These are phyloP conservation scores for Elymnias hypermnestra DNA, from an alignment of 1,140 invertebrate species.

Conservation along the genomic window DNA sequence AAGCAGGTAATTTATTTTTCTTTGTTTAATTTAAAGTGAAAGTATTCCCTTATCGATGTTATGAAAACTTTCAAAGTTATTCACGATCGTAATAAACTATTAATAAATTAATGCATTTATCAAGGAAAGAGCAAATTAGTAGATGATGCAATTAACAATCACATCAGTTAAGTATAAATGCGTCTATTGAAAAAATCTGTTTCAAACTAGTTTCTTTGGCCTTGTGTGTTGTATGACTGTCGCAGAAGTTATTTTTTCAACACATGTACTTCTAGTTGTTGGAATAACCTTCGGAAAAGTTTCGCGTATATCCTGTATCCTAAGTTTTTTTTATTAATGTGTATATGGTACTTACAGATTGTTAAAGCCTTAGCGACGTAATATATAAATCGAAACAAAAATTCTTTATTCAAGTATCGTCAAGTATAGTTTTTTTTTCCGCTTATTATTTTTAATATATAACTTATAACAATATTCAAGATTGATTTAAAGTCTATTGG, in stretches of 20 bases:
- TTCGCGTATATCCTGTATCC: background rate
- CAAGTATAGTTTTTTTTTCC: too few relatives aligned
- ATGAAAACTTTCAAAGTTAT: conserved; percentile 8
- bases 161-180: background rate
- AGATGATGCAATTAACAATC: background rate
- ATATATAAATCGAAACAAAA: too few relatives aligned
- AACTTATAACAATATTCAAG: too few relatives aligned
- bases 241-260: conserved; percentile 11
- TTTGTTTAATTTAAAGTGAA: conserved; percentile 21
- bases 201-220: conserved; percentile 27
- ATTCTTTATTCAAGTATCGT: too few relatives aligned
- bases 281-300: conserved; percentile 18
- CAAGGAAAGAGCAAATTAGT: conserved; percentile 1
- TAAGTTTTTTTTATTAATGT: too few relatives aligned
- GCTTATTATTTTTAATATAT: too few relatives aligned
- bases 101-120: background rate
- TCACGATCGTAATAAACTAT: conserved; percentile 1
- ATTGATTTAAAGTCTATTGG: too few relatives aligned
- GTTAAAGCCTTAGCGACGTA: too few relatives aligned
- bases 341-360: too few relatives aligned
- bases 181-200: conserved; percentile 11
- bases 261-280: conserved; percentile 26
- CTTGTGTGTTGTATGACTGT: conserved; percentile 16
- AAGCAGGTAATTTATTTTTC: conserved; percentile 11
- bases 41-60: conserved; percentile 2